Evolutionary conservation across 2,113 vertebrate species (phyloP).

Genomic region (Chrysemys picta): DNA sequence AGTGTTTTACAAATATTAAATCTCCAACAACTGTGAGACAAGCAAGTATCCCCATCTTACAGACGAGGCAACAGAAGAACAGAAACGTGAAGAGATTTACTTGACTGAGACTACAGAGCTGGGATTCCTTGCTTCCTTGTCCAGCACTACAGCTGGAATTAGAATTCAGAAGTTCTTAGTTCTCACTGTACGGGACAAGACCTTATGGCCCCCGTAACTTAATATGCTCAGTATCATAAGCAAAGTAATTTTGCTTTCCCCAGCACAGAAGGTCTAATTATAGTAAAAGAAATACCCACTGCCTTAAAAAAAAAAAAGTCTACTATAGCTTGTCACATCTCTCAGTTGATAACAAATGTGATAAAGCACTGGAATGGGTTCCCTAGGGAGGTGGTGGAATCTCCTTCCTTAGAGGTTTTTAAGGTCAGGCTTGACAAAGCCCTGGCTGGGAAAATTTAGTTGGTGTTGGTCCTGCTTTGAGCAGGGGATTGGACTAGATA

Average conservation of each 20-base stretch:
- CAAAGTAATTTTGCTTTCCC: not conserved
- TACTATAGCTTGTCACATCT: not conserved
- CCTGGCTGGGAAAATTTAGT: too few species aligned
- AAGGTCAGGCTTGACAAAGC: too few species aligned
- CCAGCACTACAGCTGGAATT: accelerated
- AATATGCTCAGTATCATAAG: accelerated
- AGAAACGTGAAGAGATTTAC: not conserved
- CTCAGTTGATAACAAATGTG: too few species aligned
- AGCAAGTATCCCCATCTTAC: not conserved
- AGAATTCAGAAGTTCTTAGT: accelerated
- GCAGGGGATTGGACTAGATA: too few species aligned
- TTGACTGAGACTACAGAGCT: not conserved
- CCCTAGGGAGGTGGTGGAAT: too few species aligned
- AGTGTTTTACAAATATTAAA: not conserved
- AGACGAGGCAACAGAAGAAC: not conserved
- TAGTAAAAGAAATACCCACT: not conserved
- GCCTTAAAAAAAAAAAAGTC: not conserved
- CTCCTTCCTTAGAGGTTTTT: too few species aligned
- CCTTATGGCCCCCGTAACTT: accelerated
- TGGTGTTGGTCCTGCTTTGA: too few species aligned
- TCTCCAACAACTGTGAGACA: not conserved
- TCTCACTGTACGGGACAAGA: accelerated
- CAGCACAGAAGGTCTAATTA: not conserved
- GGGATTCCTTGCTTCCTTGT: not conserved
- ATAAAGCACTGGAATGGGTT: too few species aligned